A percentile compares a stretch with the other conserved stretches of the same genome.
These are phyloP conservation scores for Elymnias hypermnestra DNA, from an alignment of 1,140 invertebrate genomes.

Conservation along the genomic window DNA sequence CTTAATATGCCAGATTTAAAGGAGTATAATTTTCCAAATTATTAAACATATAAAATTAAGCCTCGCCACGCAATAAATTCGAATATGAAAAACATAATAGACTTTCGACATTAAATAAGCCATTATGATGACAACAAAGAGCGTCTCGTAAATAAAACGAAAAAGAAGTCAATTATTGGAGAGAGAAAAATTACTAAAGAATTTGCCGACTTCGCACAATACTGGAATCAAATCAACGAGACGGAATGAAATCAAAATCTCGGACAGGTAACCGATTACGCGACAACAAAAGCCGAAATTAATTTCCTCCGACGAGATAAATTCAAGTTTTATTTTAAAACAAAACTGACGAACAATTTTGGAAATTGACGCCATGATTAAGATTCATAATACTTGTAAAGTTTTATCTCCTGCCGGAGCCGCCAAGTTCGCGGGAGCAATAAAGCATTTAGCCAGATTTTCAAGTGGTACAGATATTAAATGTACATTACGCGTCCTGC, in stretches of 20 bases:
- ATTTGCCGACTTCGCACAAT: conserved; percentile 18
- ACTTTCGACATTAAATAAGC: conserved; percentile 15
- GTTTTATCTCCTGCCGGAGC: conserved; percentile 56
- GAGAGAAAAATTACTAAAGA: conserved; percentile 10
- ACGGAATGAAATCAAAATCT: conserved; percentile 46
- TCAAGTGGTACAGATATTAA: conserved; percentile 62
- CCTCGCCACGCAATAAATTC: too few relatives aligned
- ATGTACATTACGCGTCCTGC: conserved; percentile 58
- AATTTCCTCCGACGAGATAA: conserved; percentile 54
- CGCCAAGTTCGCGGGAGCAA: conserved; percentile 52
- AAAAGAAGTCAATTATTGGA: conserved; percentile 17
- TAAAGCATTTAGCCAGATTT: conserved; percentile 71
- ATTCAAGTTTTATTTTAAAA: conserved; percentile 61
- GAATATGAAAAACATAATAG: conserved; percentile 10
- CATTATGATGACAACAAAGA: conserved; percentile 8
- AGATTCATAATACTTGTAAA: conserved; percentile 70
- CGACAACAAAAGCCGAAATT: conserved; percentile 61
- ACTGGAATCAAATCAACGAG: conserved; percentile 20
- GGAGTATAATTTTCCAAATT: too few relatives aligned
- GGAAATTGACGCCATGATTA: conserved; percentile 59
- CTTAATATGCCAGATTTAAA: too few relatives aligned
- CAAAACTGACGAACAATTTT: conserved; percentile 61
- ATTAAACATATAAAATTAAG: too few relatives aligned
- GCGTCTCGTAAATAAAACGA: conserved; percentile 17
- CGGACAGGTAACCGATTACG: conserved; percentile 52